Evolutionary conservation across 2,888 invertebrate genomes (phyloP).

Genomic region (Nudaria mundana): DNA sequence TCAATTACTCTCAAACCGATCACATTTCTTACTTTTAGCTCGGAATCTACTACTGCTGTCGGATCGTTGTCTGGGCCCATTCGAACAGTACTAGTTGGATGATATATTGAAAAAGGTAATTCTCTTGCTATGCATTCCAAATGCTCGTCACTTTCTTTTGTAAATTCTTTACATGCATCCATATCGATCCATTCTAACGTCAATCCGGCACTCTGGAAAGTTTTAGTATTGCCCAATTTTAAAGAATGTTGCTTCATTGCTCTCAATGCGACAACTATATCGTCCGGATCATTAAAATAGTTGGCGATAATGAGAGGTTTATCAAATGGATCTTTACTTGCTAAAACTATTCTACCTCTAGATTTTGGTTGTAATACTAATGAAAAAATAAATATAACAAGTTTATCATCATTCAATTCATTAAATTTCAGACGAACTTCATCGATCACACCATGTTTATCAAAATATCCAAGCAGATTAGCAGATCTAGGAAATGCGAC

Average conservation of each 20-base stretch:
- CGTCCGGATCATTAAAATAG: slow-evolving; percentile 81
- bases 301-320: slow-evolving; percentile 84
- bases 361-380: slow-evolving; percentile 85
- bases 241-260: slow-evolving; percentile 42
- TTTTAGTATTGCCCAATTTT: slow-evolving; percentile 44
- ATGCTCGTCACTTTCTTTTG: slow-evolving; percentile 42
- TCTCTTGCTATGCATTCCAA: slow-evolving; percentile 49
- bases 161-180: slow-evolving; percentile 46
- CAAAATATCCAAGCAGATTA: slow-evolving; percentile 44
- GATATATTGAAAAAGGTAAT: slow-evolving; percentile 80
- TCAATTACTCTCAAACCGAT: slow-evolving; percentile 82
- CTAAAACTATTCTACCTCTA: slow-evolving; percentile 84
- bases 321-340: slow-evolving; percentile 83
- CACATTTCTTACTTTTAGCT: slow-evolving; percentile 76
- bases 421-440: slow-evolving; percentile 42
- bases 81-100: slow-evolving; percentile 84
- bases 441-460: slow-evolving; percentile 42
- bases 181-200: slow-evolving; percentile 52
- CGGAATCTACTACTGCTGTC: slow-evolving; percentile 79
- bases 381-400: slow-evolving; percentile 70
- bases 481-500: slow-evolving; percentile 42
- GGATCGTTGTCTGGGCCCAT: slow-evolving; percentile 79
- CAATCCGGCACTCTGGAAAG: slow-evolving; percentile 34
- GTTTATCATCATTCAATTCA: slow-evolving; percentile 44
- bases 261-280: slow-evolving; percentile 57